Evolutionary conservation across 2,113 vertebrate genomes (phyloP), one percentile per base, ranked within the genome.

Genomic region (Barbus barbus): DNA sequence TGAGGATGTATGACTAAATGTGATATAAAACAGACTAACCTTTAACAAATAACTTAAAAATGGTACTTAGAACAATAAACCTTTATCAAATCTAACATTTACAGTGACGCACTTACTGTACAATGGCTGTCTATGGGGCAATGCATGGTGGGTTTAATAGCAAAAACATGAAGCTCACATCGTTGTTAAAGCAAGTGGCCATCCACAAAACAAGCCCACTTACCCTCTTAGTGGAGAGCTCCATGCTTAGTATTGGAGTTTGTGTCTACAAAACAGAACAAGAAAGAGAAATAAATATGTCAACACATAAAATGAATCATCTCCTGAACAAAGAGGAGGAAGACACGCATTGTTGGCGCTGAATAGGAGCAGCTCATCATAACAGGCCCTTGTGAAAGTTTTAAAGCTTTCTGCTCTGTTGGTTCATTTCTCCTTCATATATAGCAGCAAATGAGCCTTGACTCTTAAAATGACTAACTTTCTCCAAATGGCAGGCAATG

Each of bases 181-280:
- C n/a, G 20, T 33, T 22, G 7, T 77, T 6, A 56, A 58, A 78
- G 5, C 4, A 76, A 22, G 18, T 56, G 51, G 74, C 74, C 61
- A 82, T 26, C 73, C 60, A 69, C 26, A 81, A 86, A 44, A 22
- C 13, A 9, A 4, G 36, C 22, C 60, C 44, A 93, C 96, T 83
- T 90, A 97, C 96, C 90, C 94, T 87, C 89, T 97, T 97, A 0
- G 90, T 94, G 0, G 96, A 97, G 71, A 97, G 88, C 90, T 94
- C 92, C 95, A 97, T 96, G 88, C 93, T 95, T 78, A 96, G 88
- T 89, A 97, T 92, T 69, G 95, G 93, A 75, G 93, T 67, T 2
- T 94, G 91, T 22, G 90, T 91, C 96, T 96, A 85, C 1, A 5
- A 18, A 67, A 72, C 60, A 80, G 65, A 9, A 48, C 82, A 11